Percentiles rank a stretch among this genome's conserved stretches.
Conservation (phyloP, 2,888 invertebrate genomes). For the Campoplex capitator region DNA sequence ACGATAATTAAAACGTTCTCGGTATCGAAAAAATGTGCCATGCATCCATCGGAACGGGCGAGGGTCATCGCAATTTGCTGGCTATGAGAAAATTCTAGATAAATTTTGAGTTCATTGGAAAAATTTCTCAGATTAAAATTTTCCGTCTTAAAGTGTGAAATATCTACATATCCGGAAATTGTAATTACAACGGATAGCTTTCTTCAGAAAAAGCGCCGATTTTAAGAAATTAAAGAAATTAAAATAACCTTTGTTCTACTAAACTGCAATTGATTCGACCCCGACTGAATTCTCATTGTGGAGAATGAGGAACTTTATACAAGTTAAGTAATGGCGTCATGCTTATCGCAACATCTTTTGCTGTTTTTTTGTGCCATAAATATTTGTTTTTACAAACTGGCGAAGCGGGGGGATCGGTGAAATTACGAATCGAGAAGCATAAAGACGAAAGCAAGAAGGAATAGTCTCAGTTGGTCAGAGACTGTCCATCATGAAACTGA, state of each 20-base stretch:
- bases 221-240: neutral
- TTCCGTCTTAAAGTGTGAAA: neutral
- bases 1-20: neutral
- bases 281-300: conserved; percentile 32
- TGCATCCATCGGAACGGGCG: neutral
- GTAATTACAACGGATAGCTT: neutral
- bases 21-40: neutral
- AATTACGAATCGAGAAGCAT: conserved; percentile 43
- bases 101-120: neutral
- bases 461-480: conserved; percentile 46
- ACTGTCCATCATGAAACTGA: conserved; percentile 53
- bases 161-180: neutral
- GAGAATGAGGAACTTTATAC: neutral
- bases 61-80: conserved; percentile 5
- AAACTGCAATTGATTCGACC: conserved; percentile 43
- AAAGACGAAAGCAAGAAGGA: conserved; percentile 41
- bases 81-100: neutral
- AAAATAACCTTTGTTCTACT: neutral
- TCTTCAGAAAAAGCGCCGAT: neutral
- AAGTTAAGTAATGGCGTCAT: conserved; percentile 4
- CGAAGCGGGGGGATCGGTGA: conserved; percentile 44
- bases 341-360: conserved; percentile 57
- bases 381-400: conserved; percentile 20
- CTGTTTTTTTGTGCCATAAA: conserved; percentile 24
- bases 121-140: neutral